phyloP scores from a whole-genome alignment of 2,113 vertebrate species.

The Natator depressus region DNA sequence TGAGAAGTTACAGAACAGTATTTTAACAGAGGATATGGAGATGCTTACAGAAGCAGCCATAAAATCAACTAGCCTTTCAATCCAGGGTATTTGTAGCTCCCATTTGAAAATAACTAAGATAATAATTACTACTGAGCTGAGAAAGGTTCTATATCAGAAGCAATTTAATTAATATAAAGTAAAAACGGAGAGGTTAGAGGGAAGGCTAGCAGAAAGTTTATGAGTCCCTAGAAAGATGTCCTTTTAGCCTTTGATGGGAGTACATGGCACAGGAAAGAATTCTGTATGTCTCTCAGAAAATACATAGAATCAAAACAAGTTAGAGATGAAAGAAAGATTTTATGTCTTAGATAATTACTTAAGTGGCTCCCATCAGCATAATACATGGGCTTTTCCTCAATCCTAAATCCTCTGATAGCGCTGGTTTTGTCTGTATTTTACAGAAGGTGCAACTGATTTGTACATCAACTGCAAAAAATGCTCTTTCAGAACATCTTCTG shows the following conservation, averaged over 20 bases:
- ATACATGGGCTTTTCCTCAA: background rate
- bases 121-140: background rate
- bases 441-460: background rate
- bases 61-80: constrained; percentile 8
- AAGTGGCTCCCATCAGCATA: background rate
- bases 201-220: background rate
- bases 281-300: background rate
- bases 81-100: background rate
- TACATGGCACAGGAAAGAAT: background rate
- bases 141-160: background rate
- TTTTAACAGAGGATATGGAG: background rate
- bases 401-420: too few species aligned
- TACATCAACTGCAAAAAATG: background rate
- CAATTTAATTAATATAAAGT: background rate
- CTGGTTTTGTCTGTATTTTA: background rate
- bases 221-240: background rate
- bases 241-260: background rate
- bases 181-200: background rate
- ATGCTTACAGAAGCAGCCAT: background rate
- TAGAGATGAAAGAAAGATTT: rapidly evolving
- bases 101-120: constrained; percentile 30
- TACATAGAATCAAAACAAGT: background rate
- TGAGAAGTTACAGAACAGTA: constrained; percentile 26
- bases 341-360: background rate
- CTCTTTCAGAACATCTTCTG: background rate